A percentile compares a stretch with the other conserved stretches of the same genome.
phyloP scores from a whole-genome alignment of 2,113 vertebrate species.

The Coreoperca whiteheadi region DNA sequence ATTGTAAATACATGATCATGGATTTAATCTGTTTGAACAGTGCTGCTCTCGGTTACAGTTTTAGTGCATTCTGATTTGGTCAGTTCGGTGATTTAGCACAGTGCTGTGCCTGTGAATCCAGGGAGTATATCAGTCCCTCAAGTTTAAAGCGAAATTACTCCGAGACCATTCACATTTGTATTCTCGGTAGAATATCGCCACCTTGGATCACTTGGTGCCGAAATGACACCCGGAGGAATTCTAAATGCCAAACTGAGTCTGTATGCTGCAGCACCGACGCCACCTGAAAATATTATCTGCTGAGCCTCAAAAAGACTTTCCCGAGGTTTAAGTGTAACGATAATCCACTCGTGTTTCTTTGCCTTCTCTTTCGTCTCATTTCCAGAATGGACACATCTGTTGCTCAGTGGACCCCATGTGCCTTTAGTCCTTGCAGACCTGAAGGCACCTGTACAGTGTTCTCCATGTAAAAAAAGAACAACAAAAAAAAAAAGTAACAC shows the following conservation, averaged over 20 bases:
- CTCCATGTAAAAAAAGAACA: slow-evolving; percentile 80
- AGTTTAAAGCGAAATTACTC: slow-evolving; percentile 27
- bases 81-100: neutral
- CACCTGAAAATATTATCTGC: slow-evolving; percentile 43
- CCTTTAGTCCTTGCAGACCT: slow-evolving; percentile 92
- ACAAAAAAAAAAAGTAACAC: slow-evolving; percentile 60
- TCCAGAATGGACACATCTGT: slow-evolving; percentile 97
- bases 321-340: slow-evolving; percentile 34
- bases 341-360: slow-evolving; percentile 42
- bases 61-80: neutral
- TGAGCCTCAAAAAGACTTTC: slow-evolving; percentile 37
- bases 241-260: slow-evolving; percentile 62
- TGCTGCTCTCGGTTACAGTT: neutral
- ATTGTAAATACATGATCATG: neutral
- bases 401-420: slow-evolving; percentile 99
- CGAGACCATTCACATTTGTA: slow-evolving; percentile 43
- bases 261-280: slow-evolving; percentile 3
- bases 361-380: slow-evolving; percentile 50
- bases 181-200: slow-evolving; percentile 36
- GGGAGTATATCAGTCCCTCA: neutral
- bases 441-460: slow-evolving; percentile 84
- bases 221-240: slow-evolving; percentile 55
- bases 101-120: neutral
- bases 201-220: slow-evolving; percentile 43
- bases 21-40: neutral